Base-by-base conservation (phyloP, 2,888 invertebrate species). In the Bombylius major region DNA sequence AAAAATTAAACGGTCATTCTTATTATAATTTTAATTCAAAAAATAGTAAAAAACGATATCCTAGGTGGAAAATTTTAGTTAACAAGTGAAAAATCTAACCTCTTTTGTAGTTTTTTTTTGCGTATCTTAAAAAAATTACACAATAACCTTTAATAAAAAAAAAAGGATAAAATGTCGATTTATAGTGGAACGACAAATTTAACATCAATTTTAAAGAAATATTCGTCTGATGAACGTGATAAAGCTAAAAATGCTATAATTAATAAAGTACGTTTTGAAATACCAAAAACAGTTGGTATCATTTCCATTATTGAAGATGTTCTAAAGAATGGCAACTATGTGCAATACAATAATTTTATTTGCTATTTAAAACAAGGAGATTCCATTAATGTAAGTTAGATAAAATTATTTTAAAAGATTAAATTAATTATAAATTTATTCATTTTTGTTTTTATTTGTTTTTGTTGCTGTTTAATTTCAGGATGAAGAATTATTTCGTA, bases 401-500 rank as follows among this genome's bases (percentile, higher is more conserved):
- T 13, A 31, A 33, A 49, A 44, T 33, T 8, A 14, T 34, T 6
- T 46, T 0, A 12, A 7, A 49, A 32, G 32, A 44, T 44, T 54
- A 45, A 14, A 23, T 48, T 32, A 34, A 12, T 23, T 12, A 34
- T n/a, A 49, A 5, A 13, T 52, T 8, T 46, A 12, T 52, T 42
- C 36, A 12, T 33, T 48, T 56, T 47, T n/a, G n/a, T n/a, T n/a
- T n/a, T n/a, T n/a, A n/a, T n/a, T n/a, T n/a, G n/a, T n/a, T 47
- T 51, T 44, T 31, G 23, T 23, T 23, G 3, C 3, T 23, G 23
- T 50, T 47, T 47, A 34, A 54, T 69, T 75, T 34, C 63, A 81
- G 76, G 83, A 84, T 65, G 67, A 67, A 7, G 82, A 83, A 60
- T 73, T 85, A 32, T 62, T 76, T n/a, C 70, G 75, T 32, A 70